Conservation (phyloP, 2,113 vertebrate species). For the Phyllostomus hastatus region DNA sequence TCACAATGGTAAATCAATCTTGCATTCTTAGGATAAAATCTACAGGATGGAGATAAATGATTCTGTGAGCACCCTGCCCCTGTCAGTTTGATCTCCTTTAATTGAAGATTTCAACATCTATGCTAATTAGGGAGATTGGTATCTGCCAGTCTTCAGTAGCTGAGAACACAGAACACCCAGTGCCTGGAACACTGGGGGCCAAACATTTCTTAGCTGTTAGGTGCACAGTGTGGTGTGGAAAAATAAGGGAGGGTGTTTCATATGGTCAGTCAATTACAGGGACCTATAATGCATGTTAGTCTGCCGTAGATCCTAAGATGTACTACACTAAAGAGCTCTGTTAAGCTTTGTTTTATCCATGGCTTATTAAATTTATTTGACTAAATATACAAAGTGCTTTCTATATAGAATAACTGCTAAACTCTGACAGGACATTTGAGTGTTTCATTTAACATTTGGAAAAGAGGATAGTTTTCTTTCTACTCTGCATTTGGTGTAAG, state of each 20-base stretch:
- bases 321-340: not conserved
- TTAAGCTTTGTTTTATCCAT: not conserved
- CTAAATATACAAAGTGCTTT: not conserved
- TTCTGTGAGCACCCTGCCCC: not conserved
- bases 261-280: not conserved
- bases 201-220: not conserved
- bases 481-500: not conserved
- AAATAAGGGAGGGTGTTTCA: not conserved
- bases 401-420: not conserved
- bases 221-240: not conserved
- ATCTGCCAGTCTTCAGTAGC: not conserved
- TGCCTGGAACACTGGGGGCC: not conserved
- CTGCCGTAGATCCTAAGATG: not conserved
- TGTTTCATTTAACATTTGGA: not conserved
- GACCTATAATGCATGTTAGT: not conserved
- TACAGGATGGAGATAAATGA: not conserved
- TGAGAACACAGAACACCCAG: not conserved
- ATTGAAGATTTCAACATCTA: not conserved
- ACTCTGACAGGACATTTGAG: not conserved
- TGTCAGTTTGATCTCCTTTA: not conserved
- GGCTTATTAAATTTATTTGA: not conserved
- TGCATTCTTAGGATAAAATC: constrained; percentile 12
- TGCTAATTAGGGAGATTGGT: not conserved
- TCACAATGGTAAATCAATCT: not conserved
- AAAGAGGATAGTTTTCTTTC: not conserved